Base-by-base conservation (phyloP, 2,888 invertebrate species). In the Aspidiotus destructor region DNA sequence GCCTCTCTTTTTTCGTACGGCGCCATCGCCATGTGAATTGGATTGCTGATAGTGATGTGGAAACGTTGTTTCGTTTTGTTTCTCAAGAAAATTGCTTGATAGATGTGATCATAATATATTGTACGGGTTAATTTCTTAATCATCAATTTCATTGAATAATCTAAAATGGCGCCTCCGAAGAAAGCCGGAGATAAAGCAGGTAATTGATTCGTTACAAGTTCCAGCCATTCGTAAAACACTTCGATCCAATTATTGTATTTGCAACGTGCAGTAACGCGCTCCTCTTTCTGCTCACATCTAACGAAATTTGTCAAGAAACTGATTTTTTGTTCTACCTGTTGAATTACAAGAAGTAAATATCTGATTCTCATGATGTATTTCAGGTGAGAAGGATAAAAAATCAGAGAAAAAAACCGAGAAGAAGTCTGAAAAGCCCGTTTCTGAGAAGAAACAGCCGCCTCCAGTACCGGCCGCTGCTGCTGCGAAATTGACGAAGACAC, bases 401-500 rank as follows among this genome's bases (percentile, higher is more conserved):
- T 15, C 69, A 52, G 71, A 71, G 13, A 71, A 71, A 44, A 71
- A 71, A 52, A 57, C 70, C 16, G 69, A 70, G 52, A 71, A 71
- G 67, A 70, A 70, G 65, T 17, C 71, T 10, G 67, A 70, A 44
- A 70, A 70, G 16, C 67, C 69, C 17, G 70, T 70, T 64, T 40
- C 70, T 53, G 69, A 69, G 40, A 70, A 71, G 57, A 70, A 72
- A 70, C 69, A 72, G 54, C 70, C 73, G 15, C 72, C 72, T 42
- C 72, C 73, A 10, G 70, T 70, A 28, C 70, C 71, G 60, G 68
- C 73, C 54, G 77, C 80, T 48, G 76, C 79, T 5, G 78, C 79
- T 62, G 75, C 81, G 74, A 80, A 80, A 72, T 80, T 83, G 73
- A 74, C 78, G 64, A 74, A 79, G 41, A 76, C 80, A 28, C 28